These are phyloP conservation scores for Tadarida brasiliensis DNA, from an alignment of 2,797 vertebrate genomes.

Conservation along the genomic window DNA sequence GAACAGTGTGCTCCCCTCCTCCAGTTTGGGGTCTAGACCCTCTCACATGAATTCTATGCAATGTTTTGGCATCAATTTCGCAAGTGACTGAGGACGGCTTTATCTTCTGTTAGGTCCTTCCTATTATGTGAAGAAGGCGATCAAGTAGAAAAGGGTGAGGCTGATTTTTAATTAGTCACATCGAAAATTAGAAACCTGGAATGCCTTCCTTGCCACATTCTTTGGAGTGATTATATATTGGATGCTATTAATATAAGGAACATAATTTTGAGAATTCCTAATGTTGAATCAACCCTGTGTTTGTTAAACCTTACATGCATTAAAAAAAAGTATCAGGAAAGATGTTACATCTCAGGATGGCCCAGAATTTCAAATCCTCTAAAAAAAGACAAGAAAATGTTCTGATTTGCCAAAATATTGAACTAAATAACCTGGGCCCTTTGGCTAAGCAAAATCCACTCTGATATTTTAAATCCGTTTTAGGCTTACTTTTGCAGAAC, in stretches of 20 bases:
- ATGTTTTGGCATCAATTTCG: neutral
- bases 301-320: neutral
- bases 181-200: neutral
- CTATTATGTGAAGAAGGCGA: neutral
- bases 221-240: neutral
- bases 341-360: neutral
- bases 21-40: neutral
- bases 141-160: neutral
- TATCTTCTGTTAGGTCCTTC: neutral
- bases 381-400: neutral
- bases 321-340: neutral
- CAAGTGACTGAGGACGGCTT: neutral
- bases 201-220: neutral
- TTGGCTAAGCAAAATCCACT: conserved; percentile 1
- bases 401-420: neutral
- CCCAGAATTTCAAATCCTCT: conserved; percentile 17
- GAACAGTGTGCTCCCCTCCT: neutral
- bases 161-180: conserved; percentile 7
- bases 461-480: neutral
- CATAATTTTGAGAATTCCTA: neutral
- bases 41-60: neutral
- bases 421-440: neutral
- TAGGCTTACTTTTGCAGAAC: conserved; percentile 42
- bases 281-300: neutral
- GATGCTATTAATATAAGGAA: neutral